These are phyloP conservation scores for Tribolium freemani DNA, from an alignment of 2,888 invertebrate species.

Conservation along the genomic window DNA sequence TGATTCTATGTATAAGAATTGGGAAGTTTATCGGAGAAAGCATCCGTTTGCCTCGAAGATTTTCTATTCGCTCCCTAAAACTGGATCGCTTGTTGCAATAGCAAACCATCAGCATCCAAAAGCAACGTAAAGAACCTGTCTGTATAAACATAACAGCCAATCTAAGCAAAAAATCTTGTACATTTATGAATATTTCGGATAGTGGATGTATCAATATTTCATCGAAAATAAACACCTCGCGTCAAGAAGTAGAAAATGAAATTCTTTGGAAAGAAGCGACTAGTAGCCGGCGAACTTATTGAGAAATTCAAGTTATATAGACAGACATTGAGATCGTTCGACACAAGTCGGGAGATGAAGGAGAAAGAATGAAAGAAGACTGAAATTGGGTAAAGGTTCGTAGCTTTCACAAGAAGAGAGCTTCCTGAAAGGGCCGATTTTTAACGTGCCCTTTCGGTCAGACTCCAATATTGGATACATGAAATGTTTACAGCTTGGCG, in stretches of 20 bases:
- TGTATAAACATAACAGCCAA: constrained; percentile 24
- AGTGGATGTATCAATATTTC: constrained; percentile 22
- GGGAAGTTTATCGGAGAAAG: constrained; percentile 59
- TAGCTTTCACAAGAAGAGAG: constrained; percentile 49
- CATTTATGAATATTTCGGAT: constrained; percentile 26
- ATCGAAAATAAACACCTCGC: constrained; percentile 35
- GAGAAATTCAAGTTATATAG: constrained; percentile 57
- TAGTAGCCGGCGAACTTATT: constrained; percentile 53
- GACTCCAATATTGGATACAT: constrained; percentile 57
- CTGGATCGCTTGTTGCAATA: constrained; percentile 34
- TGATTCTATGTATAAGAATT: constrained; percentile 60
- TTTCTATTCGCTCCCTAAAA: constrained; percentile 52
- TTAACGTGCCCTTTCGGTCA: constrained; percentile 53
- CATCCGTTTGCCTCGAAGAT: constrained; percentile 58
- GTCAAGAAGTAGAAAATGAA: constrained; percentile 52
- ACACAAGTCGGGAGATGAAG: constrained; percentile 45
- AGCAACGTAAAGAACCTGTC: constrained; percentile 12
- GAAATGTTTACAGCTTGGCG: constrained; percentile 60
- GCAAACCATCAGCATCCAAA: constrained; percentile 20
- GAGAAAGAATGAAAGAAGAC: constrained; percentile 51
- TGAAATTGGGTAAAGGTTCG: constrained; percentile 56
- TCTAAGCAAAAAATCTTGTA: constrained; percentile 11
- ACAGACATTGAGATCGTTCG: constrained; percentile 54
- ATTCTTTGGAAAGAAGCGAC: constrained; percentile 52
- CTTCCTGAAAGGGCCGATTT: constrained; percentile 49